These are phyloP conservation scores for Pollenia labialis DNA, from an alignment of 2,888 invertebrate genomes.

Conservation along the genomic window DNA sequence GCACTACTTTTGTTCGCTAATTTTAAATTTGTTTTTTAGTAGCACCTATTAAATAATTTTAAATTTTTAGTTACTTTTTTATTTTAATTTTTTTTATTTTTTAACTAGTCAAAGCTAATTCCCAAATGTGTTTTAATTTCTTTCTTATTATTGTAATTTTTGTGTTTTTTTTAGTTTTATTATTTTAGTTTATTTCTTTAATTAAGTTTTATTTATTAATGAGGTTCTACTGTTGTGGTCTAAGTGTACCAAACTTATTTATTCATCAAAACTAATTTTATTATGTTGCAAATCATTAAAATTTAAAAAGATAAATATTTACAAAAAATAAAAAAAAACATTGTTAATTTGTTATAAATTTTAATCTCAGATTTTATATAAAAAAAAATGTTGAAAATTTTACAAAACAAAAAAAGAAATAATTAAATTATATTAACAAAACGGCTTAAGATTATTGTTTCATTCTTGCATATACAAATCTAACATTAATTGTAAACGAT, in stretches of 20 bases:
- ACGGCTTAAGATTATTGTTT: constrained; percentile 52
- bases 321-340: constrained; percentile 33
- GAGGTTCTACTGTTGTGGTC: constrained; percentile 69
- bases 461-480: constrained; percentile 53
- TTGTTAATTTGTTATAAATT: constrained; percentile 67
- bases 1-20: constrained; percentile 48
- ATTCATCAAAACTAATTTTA: constrained; percentile 46
- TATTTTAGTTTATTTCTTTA: constrained; percentile 26
- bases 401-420: constrained; percentile 18
- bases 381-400: constrained; percentile 45
- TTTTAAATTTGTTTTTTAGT: constrained; percentile 39
- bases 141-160: constrained; percentile 30
- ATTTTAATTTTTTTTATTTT: constrained; percentile 65
- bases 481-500: constrained; percentile 63
- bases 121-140: constrained; percentile 68
- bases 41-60: constrained; percentile 54
- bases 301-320: constrained; percentile 11
- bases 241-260: constrained; percentile 66
- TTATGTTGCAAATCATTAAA: constrained; percentile 48
- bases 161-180: constrained; percentile 26
- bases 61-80: constrained; percentile 19
- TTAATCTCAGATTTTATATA: constrained; percentile 58
- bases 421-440: constrained; percentile 49
- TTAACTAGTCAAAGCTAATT: constrained; percentile 73
- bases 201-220: constrained; percentile 67